Evolutionary conservation across 2,113 vertebrate genomes (phyloP).

Genomic region (Spermophilus dauricus): DNA sequence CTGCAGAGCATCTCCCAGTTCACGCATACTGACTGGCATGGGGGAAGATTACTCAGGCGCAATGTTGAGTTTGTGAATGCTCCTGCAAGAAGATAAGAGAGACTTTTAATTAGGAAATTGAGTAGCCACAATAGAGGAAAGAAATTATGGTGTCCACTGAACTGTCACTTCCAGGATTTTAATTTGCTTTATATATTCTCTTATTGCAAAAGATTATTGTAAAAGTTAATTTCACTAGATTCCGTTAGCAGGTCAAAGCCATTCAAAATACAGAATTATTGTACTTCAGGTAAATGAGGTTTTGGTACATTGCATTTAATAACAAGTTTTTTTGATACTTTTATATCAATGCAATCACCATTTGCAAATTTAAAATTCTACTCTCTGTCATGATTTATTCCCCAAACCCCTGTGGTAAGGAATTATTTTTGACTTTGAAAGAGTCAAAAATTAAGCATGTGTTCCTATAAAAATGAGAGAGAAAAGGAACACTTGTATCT

Average conservation of each 20-base stretch:
- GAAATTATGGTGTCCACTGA: not conserved
- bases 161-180: not conserved
- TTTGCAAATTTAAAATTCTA: slow-evolving; percentile 30
- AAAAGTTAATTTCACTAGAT: slow-evolving; percentile 59
- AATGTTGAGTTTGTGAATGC: not conserved
- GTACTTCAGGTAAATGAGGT: slow-evolving; percentile 37
- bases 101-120: slow-evolving; percentile 68
- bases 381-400: not conserved
- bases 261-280: slow-evolving; percentile 52
- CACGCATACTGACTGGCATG: not conserved
- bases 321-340: not conserved
- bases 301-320: not conserved
- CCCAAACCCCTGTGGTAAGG: not conserved
- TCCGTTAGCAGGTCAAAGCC: slow-evolving; percentile 8
- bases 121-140: slow-evolving; percentile 7
- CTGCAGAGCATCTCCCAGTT: not conserved
- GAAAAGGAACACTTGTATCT: not conserved
- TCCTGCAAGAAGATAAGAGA: slow-evolving; percentile 34
- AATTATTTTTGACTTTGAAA: not conserved
- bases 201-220: not conserved
- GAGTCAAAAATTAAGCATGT: slow-evolving; percentile 1
- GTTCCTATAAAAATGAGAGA: not conserved
- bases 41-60: not conserved
- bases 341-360: not conserved
- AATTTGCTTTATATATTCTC: slow-evolving; percentile 46